Conservation (phyloP, 92 coral and sea anemone genomes). For the Hydrozoanthus gracilis region DNA sequence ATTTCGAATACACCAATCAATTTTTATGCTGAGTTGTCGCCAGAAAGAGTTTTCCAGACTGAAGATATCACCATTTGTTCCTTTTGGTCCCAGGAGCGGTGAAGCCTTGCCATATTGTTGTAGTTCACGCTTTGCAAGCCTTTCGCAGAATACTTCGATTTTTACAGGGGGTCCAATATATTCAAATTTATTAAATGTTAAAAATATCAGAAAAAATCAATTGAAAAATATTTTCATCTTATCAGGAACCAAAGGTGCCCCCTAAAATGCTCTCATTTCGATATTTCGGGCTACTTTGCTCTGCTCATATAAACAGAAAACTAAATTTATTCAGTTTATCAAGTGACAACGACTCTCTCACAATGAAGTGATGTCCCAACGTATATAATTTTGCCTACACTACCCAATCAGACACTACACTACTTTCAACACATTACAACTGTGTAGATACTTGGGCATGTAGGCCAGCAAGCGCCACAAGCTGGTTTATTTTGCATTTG, state of each 20-base stretch:
- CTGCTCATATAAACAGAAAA: neutral
- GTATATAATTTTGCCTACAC: neutral
- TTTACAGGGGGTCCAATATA: neutral
- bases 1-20: slow-evolving; percentile 8
- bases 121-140: slow-evolving; percentile 18
- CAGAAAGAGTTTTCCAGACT: neutral
- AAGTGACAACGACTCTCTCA: neutral
- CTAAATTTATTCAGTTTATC: neutral
- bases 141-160: neutral
- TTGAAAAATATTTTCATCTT: too few species aligned
- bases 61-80: neutral
- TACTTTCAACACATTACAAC: too few species aligned
- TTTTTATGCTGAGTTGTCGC: slow-evolving; percentile 18
- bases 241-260: neutral
- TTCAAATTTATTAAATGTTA: too few species aligned
- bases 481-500: too few species aligned
- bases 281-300: neutral
- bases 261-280: neutral
- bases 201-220: too few species aligned
- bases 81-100: neutral
- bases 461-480: too few species aligned
- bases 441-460: too few species aligned
- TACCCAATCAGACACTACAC: too few species aligned
- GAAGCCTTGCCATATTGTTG: slow-evolving; percentile 18
- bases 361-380: neutral